Base-by-base conservation (phyloP, 2,888 invertebrate genomes). In the Plebejus anna region DNA sequence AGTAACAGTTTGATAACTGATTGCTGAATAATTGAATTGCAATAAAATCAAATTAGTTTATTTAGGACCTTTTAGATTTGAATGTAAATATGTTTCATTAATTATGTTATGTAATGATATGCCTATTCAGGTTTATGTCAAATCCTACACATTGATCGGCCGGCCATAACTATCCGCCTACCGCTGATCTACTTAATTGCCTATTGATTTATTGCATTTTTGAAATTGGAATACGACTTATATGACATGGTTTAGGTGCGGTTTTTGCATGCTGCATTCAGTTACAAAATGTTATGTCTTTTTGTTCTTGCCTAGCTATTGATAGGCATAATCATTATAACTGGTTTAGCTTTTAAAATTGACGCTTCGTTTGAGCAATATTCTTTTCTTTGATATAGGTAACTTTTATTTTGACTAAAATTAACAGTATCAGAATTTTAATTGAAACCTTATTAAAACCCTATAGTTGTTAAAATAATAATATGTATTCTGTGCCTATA, bases 181-280 rank as follows among this genome's bases (percentile, higher is more conserved):
- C 66, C 32, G 32, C 66, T 66, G 66, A 72, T 42, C 42, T 72
- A 72, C 47, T 72, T 72, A 36, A 47, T 72, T 72, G 72, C 28
- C 72, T 22, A 47, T 28, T 72, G 72, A 72, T 72, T 72, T 72
- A 72, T 72, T 42, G 47, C 47, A 47, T 47, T 16, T 66, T 66
- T 66, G 36, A 32, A 66, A 66, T 66, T 66, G 13, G 32, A 66
- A 13, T 61, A 28, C 61, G 7, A 61, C 28, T 61, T 61, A 28
- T 61, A 28, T 61, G 28, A 61, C 11, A 11, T 61, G 9, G 22
- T 59, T 22, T 6, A 28, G 61, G 22, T 28, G 61, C 28, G 61
- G 9, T 61, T 61, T 61, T 11, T 1, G 61, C 61, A 61, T 55
- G 51, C 51, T 16, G 51, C 16, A 47, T 47, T 47, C 47, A 3